A percentile compares a stretch with the other conserved stretches of the same genome.
Conservation (phyloP, 1,140 invertebrate genomes). For the Apis florea region DNA sequence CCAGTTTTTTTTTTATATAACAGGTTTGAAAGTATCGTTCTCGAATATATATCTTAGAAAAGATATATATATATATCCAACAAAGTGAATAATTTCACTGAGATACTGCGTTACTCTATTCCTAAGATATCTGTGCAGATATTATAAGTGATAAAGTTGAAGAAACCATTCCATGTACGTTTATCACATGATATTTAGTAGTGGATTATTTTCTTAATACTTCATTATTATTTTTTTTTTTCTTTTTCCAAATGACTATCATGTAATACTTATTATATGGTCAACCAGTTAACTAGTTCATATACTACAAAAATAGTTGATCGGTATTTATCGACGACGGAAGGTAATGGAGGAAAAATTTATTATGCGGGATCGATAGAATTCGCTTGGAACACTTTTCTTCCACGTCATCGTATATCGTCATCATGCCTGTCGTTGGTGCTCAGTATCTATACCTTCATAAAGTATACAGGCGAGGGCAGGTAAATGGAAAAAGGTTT, state of each 20-base stretch:
- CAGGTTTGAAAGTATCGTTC: neutral
- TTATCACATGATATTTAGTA: neutral
- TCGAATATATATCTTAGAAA: neutral
- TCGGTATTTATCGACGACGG: neutral
- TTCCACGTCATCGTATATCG: constrained; percentile 17
- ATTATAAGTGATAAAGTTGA: neutral
- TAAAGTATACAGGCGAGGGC: neutral
- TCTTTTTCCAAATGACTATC: neutral
- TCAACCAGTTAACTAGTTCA: neutral
- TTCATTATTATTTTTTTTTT: neutral
- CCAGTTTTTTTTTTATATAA: neutral
- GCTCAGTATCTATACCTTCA: too few relatives aligned
- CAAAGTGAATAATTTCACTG: neutral
- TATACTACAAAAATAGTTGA: neutral
- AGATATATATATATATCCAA: neutral
- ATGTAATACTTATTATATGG: neutral
- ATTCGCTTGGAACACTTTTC: constrained; percentile 10
- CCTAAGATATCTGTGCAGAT: neutral
- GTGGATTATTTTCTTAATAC: neutral
- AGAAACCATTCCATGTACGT: neutral
- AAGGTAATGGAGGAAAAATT: neutral
- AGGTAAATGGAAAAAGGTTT: neutral
- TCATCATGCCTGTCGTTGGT: neutral
- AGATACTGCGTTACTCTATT: neutral
- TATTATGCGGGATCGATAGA: constrained; percentile 6